Evolutionary conservation across 1,140 invertebrate species (phyloP).

Genomic region (Sitobion miscanthi): DNA sequence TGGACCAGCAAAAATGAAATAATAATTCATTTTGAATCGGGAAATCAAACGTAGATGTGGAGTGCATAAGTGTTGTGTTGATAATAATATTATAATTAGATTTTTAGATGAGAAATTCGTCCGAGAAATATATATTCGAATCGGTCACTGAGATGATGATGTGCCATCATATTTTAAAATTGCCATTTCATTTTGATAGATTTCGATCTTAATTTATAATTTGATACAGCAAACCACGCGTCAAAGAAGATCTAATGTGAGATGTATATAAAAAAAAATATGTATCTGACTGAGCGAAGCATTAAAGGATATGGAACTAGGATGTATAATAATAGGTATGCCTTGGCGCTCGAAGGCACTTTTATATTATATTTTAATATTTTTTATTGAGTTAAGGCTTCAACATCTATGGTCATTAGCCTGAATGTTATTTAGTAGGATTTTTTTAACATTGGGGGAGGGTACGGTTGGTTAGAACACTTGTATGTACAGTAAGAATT

Average conservation of each 20-base stretch:
- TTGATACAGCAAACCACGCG: not conserved
- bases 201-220: not conserved
- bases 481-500: too few species aligned
- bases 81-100: slow-evolving; percentile 5
- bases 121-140: not conserved
- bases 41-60: not conserved
- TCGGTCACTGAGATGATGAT: not conserved
- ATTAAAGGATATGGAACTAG: not conserved
- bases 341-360: not conserved
- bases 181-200: not conserved
- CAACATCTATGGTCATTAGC: too few species aligned
- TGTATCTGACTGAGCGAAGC: not conserved
- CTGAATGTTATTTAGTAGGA: too few species aligned
- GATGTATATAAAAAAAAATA: not conserved
- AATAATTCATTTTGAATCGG: not conserved
- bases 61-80: not conserved
- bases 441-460: too few species aligned
- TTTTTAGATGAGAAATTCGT: not conserved
- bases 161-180: not conserved
- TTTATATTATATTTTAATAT: not conserved
- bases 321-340: not conserved
- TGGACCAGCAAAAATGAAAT: not conserved
- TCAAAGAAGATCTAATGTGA: not conserved
- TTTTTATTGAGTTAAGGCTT: too few species aligned
- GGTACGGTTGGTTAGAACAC: too few species aligned